These are phyloP conservation scores for Oligia strigilis DNA, from an alignment of 2,888 invertebrate genomes.

Conservation along the genomic window DNA sequence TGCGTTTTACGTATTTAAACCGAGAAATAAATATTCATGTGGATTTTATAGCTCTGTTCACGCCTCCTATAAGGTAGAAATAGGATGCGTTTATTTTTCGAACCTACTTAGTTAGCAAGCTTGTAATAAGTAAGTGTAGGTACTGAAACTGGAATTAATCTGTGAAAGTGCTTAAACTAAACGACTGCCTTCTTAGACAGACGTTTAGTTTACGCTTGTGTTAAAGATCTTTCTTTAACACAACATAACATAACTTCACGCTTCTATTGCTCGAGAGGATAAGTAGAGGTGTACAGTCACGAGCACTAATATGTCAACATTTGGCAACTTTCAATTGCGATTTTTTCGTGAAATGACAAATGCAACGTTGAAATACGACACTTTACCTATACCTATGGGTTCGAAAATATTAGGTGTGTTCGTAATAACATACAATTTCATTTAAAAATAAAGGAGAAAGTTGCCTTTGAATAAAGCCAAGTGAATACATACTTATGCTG, in stretches of 20 bases:
- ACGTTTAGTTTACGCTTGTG: too few species aligned
- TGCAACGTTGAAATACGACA: too few species aligned
- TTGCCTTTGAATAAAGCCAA: too few species aligned
- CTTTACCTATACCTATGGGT: too few species aligned
- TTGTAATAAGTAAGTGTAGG: background rate
- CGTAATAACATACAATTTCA: too few species aligned
- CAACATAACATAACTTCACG: background rate
- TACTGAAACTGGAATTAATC: conserved; percentile 5
- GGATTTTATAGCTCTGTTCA: conserved; percentile 35
- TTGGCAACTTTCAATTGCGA: too few species aligned
- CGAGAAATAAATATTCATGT: conserved; percentile 17
- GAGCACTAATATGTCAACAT: too few species aligned
- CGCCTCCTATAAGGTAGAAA: conserved; percentile 23
- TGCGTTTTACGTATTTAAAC: conserved; percentile 41
- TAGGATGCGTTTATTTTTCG: conserved; percentile 1
- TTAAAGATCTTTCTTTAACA: background rate
- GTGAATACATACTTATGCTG: too few species aligned
- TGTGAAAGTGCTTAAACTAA: background rate
- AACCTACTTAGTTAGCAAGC: background rate
- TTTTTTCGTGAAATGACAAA: too few species aligned
- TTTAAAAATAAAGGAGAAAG: too few species aligned
- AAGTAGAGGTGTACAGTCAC: background rate
- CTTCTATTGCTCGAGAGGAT: background rate
- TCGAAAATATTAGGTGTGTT: too few species aligned
- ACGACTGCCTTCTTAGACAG: background rate